These are phyloP conservation scores for Pharmacophagus antenor DNA, from an alignment of 2,888 invertebrate genomes.

Conservation along the genomic window DNA sequence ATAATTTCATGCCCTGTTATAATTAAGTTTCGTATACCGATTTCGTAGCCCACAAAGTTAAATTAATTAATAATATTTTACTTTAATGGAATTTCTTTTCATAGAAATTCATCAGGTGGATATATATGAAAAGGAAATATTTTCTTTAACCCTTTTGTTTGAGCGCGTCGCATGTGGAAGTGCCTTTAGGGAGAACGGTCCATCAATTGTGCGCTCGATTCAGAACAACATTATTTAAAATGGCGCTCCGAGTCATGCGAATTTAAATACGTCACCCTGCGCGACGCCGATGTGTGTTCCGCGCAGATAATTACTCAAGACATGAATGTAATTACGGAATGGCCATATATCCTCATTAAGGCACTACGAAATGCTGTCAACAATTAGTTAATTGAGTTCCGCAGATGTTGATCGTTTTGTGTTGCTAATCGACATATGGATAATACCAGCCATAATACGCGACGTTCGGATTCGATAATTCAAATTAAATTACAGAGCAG, in stretches of 20 bases:
- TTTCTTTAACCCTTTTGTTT: background rate
- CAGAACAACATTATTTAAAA: conserved; percentile 27
- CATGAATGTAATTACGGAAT: conserved; percentile 38
- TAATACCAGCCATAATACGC: background rate
- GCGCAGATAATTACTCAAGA: conserved; percentile 40
- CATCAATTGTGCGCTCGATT: conserved; percentile 11
- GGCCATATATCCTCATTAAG: conserved; percentile 48
- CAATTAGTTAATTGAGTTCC: conserved; percentile 39
- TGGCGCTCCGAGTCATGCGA: conserved; percentile 15
- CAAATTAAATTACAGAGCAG: too few species aligned
- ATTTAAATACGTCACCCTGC: conserved; percentile 27
- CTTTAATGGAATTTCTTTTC: background rate
- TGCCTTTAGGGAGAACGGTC: background rate
- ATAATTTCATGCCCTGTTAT: too few species aligned
- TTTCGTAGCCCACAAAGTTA: too few species aligned
- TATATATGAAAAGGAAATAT: background rate
- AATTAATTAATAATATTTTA: too few species aligned
- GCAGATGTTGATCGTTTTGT: conserved; percentile 33
- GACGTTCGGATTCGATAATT: too few species aligned
- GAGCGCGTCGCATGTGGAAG: background rate
- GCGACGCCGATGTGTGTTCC: conserved; percentile 23
- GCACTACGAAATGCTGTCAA: conserved; percentile 37
- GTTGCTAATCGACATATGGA: conserved; percentile 14
- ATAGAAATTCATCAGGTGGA: background rate
- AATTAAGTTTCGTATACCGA: too few species aligned